Evolutionary conservation across 2,888 invertebrate genomes (phyloP), one percentile per base, ranked within the genome.

Genomic region (Drosophila neutralis): DNA sequence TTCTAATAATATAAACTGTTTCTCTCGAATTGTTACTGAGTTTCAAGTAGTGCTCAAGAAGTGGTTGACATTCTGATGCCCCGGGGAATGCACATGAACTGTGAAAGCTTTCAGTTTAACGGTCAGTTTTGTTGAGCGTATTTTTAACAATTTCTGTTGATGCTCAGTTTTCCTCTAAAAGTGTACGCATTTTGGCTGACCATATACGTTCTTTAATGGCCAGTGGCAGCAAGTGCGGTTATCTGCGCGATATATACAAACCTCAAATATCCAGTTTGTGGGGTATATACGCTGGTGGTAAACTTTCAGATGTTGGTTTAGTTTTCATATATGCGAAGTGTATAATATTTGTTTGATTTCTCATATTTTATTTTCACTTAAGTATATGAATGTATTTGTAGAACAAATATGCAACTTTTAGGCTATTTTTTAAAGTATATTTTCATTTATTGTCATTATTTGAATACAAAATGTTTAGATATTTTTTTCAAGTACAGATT

Each of bases 91-190:
- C 45, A 29, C 54, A 40, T 56, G 42, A 66, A 70, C 33, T 48
- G 57, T 33, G 58, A 80, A 73, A 78, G 85, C 83, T 82, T 82
- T 85, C 73, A 85, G 75, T 69, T 80, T 82, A 80, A 82, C 78
- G 72, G 68, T 31, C 33, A 49, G 18, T 56, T 54, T 24, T 49
- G 40, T 51, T 42, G 24, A 27, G 31, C 18, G 13, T 31, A 49
- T 35, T 31, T 56, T 31, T 15, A 40, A 40, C 29, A 29, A 38
- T 29, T 56, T 45, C 11, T 38, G 15, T n/a, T 13, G 29, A 40
- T 27, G 40, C 40, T 10, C 40, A 42, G 6, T 31, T 15, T 29
- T 15, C 8, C 13, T 42, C 71, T 51, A 42, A 65, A 29, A 29
- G 65, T 64, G 48, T 24, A 18, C 33, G 49, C 36, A 48, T 38